These are phyloP conservation scores for Plusia festucae DNA, from an alignment of 2,888 invertebrate species.

Conservation along the genomic window DNA sequence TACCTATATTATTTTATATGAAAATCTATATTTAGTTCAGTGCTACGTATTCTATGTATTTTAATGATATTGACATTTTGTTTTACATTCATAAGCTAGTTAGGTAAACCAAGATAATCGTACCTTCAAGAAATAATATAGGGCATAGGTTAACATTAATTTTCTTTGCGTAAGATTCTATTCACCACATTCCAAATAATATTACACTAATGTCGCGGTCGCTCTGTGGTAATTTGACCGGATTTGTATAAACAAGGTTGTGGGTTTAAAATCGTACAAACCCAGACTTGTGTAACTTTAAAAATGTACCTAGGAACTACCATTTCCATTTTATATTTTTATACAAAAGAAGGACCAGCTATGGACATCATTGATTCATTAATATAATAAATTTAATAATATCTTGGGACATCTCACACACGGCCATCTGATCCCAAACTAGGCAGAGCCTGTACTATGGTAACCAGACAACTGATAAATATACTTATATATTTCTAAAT, in stretches of 20 bases:
- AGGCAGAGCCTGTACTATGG: too few relatives aligned
- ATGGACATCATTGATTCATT: too few relatives aligned
- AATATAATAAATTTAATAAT: too few relatives aligned
- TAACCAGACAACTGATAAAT: too few relatives aligned
- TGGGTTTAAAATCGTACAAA: not conserved
- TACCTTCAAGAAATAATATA: not conserved
- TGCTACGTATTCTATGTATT: not conserved
- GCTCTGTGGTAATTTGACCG: not conserved
- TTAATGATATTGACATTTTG: constrained; percentile 1
- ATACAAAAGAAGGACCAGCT: too few relatives aligned
- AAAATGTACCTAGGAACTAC: too few relatives aligned
- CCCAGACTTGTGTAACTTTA: not conserved
- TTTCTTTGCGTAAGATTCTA: not conserved
- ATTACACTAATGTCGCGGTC: not conserved
- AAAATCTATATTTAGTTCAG: not conserved
- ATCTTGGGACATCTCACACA: too few relatives aligned
- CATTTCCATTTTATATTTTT: too few relatives aligned
- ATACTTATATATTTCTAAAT: too few relatives aligned
- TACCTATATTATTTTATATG: too few relatives aligned
- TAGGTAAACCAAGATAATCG: not conserved
- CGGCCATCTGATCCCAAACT: too few relatives aligned
- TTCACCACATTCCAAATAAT: not conserved
- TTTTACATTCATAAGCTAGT: not conserved
- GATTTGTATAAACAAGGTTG: constrained; percentile 3
- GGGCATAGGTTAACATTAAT: constrained; percentile 1